Conservation (phyloP, 2,888 invertebrate species). For the Cephus pulcher region DNA sequence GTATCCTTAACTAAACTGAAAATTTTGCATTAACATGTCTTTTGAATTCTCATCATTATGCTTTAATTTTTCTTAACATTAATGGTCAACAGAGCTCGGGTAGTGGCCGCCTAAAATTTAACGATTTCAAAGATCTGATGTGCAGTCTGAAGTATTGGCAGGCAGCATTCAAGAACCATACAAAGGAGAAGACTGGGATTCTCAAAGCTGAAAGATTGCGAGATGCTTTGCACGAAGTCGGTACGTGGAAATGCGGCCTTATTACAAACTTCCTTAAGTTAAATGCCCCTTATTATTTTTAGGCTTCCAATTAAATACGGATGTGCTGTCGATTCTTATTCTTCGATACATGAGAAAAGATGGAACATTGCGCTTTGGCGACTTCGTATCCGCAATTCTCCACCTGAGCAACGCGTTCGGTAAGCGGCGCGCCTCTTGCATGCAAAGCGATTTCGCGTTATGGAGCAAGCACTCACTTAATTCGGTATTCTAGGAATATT, state of each 20-base stretch:
- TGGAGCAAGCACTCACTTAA: neutral
- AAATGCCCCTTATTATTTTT: conserved; percentile 21
- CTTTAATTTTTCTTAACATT: neutral
- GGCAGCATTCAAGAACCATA: conserved; percentile 88
- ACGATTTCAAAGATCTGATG: conserved; percentile 91
- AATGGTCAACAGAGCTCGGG: conserved; percentile 73
- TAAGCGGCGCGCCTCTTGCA: conserved; percentile 65
- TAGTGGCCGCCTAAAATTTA: conserved; percentile 83
- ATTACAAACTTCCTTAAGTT: neutral
- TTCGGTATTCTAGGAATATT: conserved; percentile 71
- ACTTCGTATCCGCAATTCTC: conserved; percentile 90
- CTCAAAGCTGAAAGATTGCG: conserved; percentile 85
- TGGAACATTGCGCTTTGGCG: conserved; percentile 90
- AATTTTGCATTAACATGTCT: neutral
- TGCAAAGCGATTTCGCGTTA: neutral
- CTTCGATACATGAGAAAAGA: conserved; percentile 93
- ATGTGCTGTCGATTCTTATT: conserved; percentile 84
- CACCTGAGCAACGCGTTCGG: conserved; percentile 91
- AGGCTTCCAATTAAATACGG: conserved; percentile 87
- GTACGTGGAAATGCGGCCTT: conserved; percentile 59
- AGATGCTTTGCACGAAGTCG: conserved; percentile 87
- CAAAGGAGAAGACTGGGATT: conserved; percentile 91
- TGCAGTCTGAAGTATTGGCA: conserved; percentile 93
- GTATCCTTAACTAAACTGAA: conserved; percentile 72
- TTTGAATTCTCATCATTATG: neutral